Percentiles rank a stretch among this genome's conserved stretches.
phyloP scores from a whole-genome alignment of 2,113 vertebrate species.

The Vulpes vulpes region DNA sequence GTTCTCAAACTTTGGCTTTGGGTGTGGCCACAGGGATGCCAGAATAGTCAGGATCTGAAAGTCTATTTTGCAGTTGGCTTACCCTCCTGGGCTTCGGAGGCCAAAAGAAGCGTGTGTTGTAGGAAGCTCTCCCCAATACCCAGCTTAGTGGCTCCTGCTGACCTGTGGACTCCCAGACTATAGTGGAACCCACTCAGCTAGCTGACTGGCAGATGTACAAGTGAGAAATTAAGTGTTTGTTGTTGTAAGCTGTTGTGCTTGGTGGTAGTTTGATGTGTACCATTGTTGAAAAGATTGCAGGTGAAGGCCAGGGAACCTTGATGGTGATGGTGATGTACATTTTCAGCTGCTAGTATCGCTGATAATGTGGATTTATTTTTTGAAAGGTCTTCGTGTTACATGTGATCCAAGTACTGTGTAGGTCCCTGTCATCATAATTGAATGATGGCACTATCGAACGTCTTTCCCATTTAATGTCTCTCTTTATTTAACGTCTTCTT shows the following conservation, averaged over 20 bases:
- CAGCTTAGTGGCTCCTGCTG: background rate
- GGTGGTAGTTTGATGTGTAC: background rate
- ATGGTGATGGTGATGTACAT: background rate
- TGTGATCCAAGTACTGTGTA: background rate
- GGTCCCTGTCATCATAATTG: background rate
- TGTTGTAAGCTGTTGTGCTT: background rate
- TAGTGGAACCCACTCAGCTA: background rate
- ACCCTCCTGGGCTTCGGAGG: background rate
- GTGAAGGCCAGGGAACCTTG: background rate
- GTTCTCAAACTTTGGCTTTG: background rate
- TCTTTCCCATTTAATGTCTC: background rate
- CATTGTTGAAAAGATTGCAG: background rate
- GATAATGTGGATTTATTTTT: conserved; percentile 2
- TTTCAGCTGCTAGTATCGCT: background rate
- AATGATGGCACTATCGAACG: background rate
- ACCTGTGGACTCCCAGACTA: background rate
- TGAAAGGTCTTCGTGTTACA: background rate
- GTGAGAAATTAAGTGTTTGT: background rate
- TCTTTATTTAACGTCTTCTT: background rate
- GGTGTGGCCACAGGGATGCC: background rate
- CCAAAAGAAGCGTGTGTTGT: background rate
- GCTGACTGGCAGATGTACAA: background rate
- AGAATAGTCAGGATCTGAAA: background rate
- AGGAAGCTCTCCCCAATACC: background rate
- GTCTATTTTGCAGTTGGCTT: background rate